Evolutionary conservation across 2,888 invertebrate genomes (phyloP).

Genomic region (Amblyjoppa proteus): DNA sequence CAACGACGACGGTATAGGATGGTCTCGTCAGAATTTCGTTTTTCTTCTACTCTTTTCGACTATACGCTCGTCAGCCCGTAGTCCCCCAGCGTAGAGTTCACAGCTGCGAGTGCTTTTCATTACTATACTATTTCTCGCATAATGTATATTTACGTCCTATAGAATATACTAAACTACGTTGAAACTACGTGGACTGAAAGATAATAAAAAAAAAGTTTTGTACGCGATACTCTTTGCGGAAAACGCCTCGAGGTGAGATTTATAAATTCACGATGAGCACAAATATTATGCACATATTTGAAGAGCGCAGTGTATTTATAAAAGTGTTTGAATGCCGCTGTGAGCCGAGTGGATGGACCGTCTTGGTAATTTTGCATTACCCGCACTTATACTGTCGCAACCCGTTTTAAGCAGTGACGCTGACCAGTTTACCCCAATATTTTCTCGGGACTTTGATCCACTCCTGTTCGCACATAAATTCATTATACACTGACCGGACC

Average conservation of each 20-base stretch:
- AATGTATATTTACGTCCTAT: not conserved
- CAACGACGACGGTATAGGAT: not conserved
- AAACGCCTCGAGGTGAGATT: slow-evolving; percentile 53
- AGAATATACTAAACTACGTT: slow-evolving; percentile 22
- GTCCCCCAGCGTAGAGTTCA: slow-evolving; percentile 15
- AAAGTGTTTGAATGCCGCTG: slow-evolving; percentile 62
- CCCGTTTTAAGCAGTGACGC: not conserved
- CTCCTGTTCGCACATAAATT: not conserved
- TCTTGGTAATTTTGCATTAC: slow-evolving; percentile 35
- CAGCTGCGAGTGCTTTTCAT: not conserved
- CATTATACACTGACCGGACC: not conserved
- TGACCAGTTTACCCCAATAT: slow-evolving; percentile 3
- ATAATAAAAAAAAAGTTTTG: slow-evolving; percentile 48
- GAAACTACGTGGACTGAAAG: slow-evolving; percentile 32
- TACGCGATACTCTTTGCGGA: slow-evolving; percentile 59
- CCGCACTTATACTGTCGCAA: not conserved
- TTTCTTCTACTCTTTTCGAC: not conserved
- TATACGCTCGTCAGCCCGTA: slow-evolving; percentile 11
- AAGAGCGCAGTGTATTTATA: slow-evolving; percentile 58
- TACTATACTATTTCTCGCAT: slow-evolving; percentile 3
- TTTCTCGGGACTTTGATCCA: not conserved
- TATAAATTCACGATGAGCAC: slow-evolving; percentile 31
- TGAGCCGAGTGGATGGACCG: slow-evolving; percentile 18
- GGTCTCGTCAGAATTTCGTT: slow-evolving; percentile 17
- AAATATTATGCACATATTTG: slow-evolving; percentile 66